These are phyloP conservation scores for Trichogramma evanescens DNA, from an alignment of 2,888 invertebrate genomes.

Conservation along the genomic window DNA sequence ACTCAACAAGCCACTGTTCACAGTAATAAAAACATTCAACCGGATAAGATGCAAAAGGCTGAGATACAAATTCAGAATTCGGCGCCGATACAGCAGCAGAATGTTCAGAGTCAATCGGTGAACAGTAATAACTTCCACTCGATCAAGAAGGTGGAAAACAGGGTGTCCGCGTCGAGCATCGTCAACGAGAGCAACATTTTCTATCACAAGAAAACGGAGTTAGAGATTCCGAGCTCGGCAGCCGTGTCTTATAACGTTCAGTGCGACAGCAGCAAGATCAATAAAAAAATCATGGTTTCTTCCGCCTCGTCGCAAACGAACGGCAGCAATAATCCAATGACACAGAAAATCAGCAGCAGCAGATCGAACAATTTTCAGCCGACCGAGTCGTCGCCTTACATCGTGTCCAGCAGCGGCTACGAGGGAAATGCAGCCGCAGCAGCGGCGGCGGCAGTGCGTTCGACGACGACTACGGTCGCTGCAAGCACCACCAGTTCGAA, in stretches of 20 bases:
- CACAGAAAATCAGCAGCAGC: conserved; percentile 17
- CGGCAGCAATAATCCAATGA: conserved; percentile 17
- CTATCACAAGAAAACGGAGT: conserved; percentile 31
- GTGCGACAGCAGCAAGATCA: conserved; percentile 32
- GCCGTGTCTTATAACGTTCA: conserved; percentile 25
- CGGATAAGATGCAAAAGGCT: conserved; percentile 21
- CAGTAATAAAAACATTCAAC: conserved; percentile 21
- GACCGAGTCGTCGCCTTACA: background rate
- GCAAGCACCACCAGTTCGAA: conserved; percentile 39
- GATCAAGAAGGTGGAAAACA: conserved; percentile 24
- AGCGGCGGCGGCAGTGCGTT: conserved; percentile 15
- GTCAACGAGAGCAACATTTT: conserved; percentile 19
- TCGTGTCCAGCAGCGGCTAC: conserved; percentile 34
- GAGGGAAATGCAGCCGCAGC: conserved; percentile 32
- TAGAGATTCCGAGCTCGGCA: conserved; percentile 24
- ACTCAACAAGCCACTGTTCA: conserved; percentile 14
- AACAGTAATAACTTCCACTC: conserved; percentile 18
- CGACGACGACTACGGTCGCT: conserved; percentile 40
- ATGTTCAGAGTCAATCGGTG: background rate
- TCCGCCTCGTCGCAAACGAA: conserved; percentile 18
- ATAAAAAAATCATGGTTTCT: conserved; percentile 26
- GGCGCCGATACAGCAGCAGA: conserved; percentile 5
- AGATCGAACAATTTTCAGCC: conserved; percentile 20
- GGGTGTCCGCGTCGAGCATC: conserved; percentile 4
- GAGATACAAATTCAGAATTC: background rate